Conservation (phyloP, 53 echinoderm and acorn worm genomes). For the Echinometra lucunter region DNA sequence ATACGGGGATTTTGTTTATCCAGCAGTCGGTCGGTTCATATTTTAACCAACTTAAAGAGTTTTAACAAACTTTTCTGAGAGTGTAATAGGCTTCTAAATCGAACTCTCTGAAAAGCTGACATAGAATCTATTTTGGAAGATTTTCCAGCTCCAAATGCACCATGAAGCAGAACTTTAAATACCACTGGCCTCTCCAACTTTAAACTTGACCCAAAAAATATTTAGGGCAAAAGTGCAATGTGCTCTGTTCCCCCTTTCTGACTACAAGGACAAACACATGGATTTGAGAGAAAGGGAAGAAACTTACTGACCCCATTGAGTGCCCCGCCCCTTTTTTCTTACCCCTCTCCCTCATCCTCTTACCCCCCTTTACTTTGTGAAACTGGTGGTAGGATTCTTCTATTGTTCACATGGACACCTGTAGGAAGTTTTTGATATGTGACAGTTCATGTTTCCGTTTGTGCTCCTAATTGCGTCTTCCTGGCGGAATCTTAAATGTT, state of each 20-base stretch:
- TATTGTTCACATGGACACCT: not conserved
- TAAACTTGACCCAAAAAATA: conserved; percentile 61
- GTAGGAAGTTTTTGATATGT: conserved; percentile 47
- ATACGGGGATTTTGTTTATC: too few species aligned
- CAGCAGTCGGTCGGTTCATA: too few species aligned
- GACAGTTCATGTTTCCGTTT: conserved; percentile 13
- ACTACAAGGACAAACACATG: not conserved
- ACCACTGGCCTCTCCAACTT: not conserved
- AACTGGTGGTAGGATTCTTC: not conserved
- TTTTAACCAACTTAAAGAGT: too few species aligned
- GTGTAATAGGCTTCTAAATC: too few species aligned
- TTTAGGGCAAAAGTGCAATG: conserved; percentile 62
- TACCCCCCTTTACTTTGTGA: not conserved
- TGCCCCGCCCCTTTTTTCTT: not conserved
- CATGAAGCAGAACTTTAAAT: not conserved
- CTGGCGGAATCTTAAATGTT: not conserved
- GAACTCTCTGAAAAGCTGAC: not conserved
- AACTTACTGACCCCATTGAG: not conserved
- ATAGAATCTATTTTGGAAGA: not conserved
- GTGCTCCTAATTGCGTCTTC: conserved; percentile 19
- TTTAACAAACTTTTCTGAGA: too few species aligned
- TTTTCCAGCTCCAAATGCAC: not conserved
- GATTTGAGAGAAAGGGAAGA: conserved; percentile 16
- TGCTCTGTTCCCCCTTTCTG: not conserved
- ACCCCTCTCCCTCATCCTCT: not conserved